Conservation (phyloP, 2,113 vertebrate genomes). For the Thryonomys swinderianus region DNA sequence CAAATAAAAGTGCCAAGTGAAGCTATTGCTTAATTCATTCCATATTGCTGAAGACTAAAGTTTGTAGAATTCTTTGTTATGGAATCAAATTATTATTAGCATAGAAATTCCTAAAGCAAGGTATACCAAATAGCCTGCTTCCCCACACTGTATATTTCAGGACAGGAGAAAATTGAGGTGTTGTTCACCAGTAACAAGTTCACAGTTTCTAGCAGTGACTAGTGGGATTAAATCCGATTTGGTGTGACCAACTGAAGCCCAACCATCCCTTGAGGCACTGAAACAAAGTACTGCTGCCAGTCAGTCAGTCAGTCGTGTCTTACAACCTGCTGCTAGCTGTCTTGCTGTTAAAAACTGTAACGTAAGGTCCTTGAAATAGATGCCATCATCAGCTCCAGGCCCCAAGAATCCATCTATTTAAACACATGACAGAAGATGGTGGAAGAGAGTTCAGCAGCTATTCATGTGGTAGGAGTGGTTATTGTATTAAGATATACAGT, state of each 20-base stretch:
- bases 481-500: conserved; percentile 81
- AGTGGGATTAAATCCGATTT: conserved; percentile 66
- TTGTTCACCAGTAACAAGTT: conserved; percentile 52
- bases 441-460: conserved; percentile 85
- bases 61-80: conserved; percentile 79
- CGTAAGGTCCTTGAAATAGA: conserved; percentile 92
- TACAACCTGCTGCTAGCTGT: conserved; percentile 77
- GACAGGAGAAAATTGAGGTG: conserved; percentile 45
- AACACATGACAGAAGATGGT: conserved; percentile 89
- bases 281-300: conserved; percentile 63
- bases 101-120: conserved; percentile 15
- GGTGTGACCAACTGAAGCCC: conserved; percentile 39
- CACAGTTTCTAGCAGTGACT: conserved; percentile 52
- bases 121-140: conserved; percentile 27
- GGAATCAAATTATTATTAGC: not conserved
- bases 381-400: conserved; percentile 87
- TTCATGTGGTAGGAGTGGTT: conserved; percentile 87
- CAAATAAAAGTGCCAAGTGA: conserved; percentile 81
- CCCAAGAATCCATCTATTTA: conserved; percentile 83
- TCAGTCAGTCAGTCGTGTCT: conserved; percentile 83
- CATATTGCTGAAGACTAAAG: conserved; percentile 77
- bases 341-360: conserved; percentile 87
- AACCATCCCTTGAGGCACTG: conserved; percentile 58
- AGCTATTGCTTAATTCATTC: conserved; percentile 80
- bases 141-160: conserved; percentile 43